phyloP scores from a whole-genome alignment of 2,113 vertebrate species.

The Nerophis lumbriciformis region DNA sequence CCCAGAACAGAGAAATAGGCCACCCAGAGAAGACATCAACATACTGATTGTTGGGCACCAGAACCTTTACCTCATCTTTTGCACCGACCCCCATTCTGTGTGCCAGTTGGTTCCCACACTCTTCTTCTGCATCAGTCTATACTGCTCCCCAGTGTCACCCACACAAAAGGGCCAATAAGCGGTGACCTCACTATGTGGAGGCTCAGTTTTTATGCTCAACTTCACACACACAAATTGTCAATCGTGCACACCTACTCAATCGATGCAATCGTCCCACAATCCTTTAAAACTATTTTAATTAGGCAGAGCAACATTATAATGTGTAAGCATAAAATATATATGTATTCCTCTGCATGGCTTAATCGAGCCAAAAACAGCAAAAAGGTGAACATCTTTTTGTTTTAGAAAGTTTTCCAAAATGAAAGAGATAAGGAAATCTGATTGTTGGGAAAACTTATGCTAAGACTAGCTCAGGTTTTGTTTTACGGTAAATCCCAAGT shows the following conservation, averaged over 20 bases:
- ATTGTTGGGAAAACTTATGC: no score
- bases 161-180: conserved; percentile 50
- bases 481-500: no score
- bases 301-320: neutral
- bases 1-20: conserved; percentile 46
- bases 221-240: conserved; percentile 24
- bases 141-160: conserved; percentile 44
- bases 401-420: no score
- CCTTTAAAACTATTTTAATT: neutral
- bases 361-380: no score
- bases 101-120: conserved; percentile 60
- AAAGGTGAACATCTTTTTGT: no score
- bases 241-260: conserved; percentile 8
- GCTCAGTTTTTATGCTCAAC: conserved; percentile 23
- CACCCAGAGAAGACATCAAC: conserved; percentile 59
- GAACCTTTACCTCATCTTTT: conserved; percentile 58
- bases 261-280: conserved; percentile 7
- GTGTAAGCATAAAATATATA: no score
- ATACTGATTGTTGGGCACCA: conserved; percentile 60
- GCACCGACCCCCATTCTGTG: conserved; percentile 46
- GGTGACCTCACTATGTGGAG: conserved; percentile 41
- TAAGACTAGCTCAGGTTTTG: no score
- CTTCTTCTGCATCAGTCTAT: conserved; percentile 43
- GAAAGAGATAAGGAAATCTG: no score
- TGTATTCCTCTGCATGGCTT: no score